These are phyloP conservation scores for Apamea anceps DNA, from an alignment of 2,888 invertebrate species.

Conservation along the genomic window DNA sequence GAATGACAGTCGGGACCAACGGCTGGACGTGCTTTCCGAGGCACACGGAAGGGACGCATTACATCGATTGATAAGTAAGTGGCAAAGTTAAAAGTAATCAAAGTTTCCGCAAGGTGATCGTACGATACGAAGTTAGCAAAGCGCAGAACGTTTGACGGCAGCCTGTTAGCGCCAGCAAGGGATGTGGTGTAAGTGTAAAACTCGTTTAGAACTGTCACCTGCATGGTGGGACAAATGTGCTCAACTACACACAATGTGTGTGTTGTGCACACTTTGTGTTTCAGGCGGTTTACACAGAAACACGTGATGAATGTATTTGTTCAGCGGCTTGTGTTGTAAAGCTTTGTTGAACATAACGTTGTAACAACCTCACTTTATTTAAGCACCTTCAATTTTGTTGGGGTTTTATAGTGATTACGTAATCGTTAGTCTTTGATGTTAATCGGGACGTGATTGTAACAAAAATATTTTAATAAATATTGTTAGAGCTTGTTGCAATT, in stretches of 20 bases:
- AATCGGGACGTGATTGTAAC: constrained; percentile 3
- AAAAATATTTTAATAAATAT: neutral
- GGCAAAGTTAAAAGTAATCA: neutral
- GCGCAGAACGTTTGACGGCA: constrained; percentile 21
- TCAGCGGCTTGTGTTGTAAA: constrained; percentile 39
- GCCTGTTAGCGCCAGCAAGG: constrained; percentile 9
- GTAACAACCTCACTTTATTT: constrained; percentile 41
- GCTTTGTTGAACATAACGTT: constrained; percentile 37
- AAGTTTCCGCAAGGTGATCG: neutral
- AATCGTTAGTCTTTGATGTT: constrained; percentile 28
- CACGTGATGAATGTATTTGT: constrained; percentile 53
- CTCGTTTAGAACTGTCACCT: constrained; percentile 69
- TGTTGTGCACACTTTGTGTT: constrained; percentile 40
- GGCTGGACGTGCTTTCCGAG: neutral
- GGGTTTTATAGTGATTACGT: constrained; percentile 28
- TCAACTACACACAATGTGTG: constrained; percentile 33
- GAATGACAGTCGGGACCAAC: neutral
- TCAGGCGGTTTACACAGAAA: constrained; percentile 47
- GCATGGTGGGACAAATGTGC: constrained; percentile 62
- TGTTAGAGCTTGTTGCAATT: neutral
- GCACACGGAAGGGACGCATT: neutral
- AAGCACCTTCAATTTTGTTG: constrained; percentile 37
- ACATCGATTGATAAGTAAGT: too few species aligned
- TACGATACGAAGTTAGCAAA: neutral
- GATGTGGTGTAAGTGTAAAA: constrained; percentile 57